These are phyloP conservation scores for Tyto alba DNA, from an alignment of 2,113 vertebrate species.

Conservation along the genomic window DNA sequence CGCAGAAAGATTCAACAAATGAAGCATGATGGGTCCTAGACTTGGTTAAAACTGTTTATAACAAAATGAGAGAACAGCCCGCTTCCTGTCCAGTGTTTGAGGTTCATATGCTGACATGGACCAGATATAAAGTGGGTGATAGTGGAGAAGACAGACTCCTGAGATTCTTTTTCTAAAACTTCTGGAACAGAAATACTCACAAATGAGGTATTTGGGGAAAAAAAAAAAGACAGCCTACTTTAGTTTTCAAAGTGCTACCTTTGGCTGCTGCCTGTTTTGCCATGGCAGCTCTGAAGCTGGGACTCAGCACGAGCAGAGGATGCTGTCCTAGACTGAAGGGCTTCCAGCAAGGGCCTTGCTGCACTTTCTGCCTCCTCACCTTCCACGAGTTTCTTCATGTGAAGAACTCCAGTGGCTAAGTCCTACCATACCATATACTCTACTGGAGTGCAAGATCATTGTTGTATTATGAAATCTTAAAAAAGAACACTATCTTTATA, in stretches of 20 bases:
- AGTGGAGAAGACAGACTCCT: background rate
- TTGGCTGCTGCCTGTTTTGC: background rate
- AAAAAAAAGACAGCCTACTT: background rate
- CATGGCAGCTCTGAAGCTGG: background rate
- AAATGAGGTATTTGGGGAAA: accelerated
- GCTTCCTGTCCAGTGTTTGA: background rate
- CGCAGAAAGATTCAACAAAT: background rate
- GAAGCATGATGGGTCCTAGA: background rate
- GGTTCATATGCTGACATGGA: accelerated
- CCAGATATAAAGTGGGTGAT: background rate
- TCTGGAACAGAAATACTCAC: background rate
- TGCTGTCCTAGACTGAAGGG: background rate
- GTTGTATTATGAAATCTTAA: background rate
- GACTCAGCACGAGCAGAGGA: background rate
- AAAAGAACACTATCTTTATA: background rate
- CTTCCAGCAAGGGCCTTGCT: background rate
- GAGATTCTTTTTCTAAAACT: background rate
- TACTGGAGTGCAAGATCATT: background rate
- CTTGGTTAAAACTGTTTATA: background rate
- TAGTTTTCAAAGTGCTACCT: background rate
- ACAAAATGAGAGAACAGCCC: background rate
- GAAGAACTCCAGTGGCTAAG: background rate
- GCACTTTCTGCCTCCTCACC: background rate
- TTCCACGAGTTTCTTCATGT: background rate
- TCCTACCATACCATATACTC: background rate